Conservation (phyloP, 2,888 invertebrate species). For the Lasioglossum oenotherae region DNA sequence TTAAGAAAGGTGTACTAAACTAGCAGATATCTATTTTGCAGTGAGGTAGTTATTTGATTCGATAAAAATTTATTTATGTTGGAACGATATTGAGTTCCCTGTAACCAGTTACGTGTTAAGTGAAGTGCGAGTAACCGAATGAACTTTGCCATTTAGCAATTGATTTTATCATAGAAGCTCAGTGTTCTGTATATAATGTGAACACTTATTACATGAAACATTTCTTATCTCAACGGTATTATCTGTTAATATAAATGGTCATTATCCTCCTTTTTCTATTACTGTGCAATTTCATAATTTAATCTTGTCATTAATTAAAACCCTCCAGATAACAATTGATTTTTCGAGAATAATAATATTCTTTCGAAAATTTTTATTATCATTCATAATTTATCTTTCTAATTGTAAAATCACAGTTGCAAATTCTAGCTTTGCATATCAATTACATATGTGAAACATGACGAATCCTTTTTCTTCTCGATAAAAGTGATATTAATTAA, state of each 20-base stretch:
- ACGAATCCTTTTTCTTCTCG: neutral
- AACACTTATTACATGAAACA: neutral
- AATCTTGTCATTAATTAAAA: neutral
- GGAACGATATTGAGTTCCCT: too few species aligned
- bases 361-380: neutral
- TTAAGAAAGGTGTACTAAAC: too few species aligned
- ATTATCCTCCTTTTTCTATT: neutral
- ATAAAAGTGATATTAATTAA: constrained; percentile 30
- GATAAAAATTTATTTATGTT: too few species aligned
- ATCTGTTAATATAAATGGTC: too few species aligned
- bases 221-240: neutral
- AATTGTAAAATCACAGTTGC: neutral
- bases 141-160: neutral
- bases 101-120: too few species aligned
- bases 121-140: too few species aligned
- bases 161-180: neutral
- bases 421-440: neutral
- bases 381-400: neutral
- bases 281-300: neutral
- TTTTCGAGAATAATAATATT: neutral
- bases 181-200: neutral
- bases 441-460: constrained; percentile 16
- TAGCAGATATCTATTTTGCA: too few species aligned
- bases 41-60: too few species aligned
- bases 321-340: neutral